Conservation (phyloP, 2,113 vertebrate genomes). For the Dolichallabes microphthalmus region DNA sequence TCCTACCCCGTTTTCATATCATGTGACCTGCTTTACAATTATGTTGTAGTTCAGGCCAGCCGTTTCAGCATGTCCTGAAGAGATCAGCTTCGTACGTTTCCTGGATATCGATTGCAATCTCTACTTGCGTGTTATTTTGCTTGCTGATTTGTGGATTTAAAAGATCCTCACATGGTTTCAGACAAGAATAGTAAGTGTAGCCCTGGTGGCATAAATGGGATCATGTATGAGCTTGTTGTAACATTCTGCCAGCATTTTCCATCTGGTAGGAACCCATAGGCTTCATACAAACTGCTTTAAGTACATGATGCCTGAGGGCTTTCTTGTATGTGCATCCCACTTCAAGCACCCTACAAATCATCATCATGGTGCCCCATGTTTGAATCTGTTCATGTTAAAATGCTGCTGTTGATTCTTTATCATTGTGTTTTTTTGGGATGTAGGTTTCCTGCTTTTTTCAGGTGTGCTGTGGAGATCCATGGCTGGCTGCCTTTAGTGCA, state of each 20-base stretch:
- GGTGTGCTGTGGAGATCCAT: constrained; percentile 8
- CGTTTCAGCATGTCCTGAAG: not conserved
- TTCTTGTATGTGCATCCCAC: constrained; percentile 9
- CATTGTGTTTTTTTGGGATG: not conserved
- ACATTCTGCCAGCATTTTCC: not conserved
- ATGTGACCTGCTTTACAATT: not conserved
- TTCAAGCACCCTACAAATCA: not conserved
- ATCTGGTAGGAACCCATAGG: constrained; percentile 3
- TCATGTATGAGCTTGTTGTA: not conserved
- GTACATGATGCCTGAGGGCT: constrained; percentile 11
- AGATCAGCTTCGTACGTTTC: not conserved
- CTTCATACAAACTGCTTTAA: not conserved
- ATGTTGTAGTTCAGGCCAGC: no score
- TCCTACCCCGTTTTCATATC: no score
- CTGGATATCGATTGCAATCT: not conserved
- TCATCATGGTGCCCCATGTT: not conserved
- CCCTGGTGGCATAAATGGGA: constrained; percentile 19
- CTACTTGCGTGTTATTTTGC: constrained; percentile 1
- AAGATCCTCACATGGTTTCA: not conserved
- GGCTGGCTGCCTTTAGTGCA: not conserved
- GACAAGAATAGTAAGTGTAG: constrained; percentile 15
- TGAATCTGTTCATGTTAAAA: not conserved
- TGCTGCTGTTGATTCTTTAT: not conserved
- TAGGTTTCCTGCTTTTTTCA: not conserved
- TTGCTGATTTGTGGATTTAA: constrained; percentile 20